Evolutionary conservation across 2,113 vertebrate species (phyloP).

Genomic region (Ranitomeya variabilis): DNA sequence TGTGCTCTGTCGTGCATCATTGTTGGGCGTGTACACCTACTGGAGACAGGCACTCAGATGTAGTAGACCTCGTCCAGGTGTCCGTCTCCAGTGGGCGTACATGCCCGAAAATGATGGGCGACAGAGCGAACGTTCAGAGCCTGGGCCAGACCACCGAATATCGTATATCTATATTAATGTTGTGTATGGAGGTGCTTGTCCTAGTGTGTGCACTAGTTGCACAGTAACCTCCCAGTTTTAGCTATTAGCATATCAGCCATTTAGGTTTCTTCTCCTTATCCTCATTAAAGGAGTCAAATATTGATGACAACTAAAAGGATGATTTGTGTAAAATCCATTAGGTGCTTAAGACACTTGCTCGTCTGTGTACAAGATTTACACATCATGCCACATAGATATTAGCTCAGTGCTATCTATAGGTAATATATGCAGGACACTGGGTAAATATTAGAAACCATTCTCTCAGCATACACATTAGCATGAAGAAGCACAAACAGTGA

Average conservation of each 20-base stretch:
- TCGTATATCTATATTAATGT: too few species aligned
- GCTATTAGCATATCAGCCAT: neutral
- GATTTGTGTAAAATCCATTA: constrained; percentile 29
- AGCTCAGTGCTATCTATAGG: neutral
- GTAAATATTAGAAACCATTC: neutral
- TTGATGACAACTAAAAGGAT: constrained; percentile 8
- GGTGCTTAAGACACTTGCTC: neutral
- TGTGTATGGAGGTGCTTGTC: too few species aligned
- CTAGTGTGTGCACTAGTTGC: neutral
- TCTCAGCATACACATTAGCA: neutral
- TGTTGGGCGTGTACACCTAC: too few species aligned
- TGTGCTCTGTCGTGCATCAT: too few species aligned
- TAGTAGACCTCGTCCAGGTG: too few species aligned
- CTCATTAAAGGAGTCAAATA: neutral
- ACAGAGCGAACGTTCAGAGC: too few species aligned
- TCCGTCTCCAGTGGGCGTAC: too few species aligned
- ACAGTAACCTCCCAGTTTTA: neutral
- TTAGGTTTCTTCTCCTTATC: neutral
- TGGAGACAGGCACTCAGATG: too few species aligned
- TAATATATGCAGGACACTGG: neutral
- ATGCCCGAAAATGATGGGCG: too few species aligned
- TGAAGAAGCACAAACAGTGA: neutral
- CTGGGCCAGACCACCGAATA: too few species aligned
- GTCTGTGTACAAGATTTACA: neutral
- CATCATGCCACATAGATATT: neutral